A percentile compares a stretch with the other conserved stretches of the same genome.
These are phyloP conservation scores for Geodia barretti DNA, from an alignment of 37 sponge, comb jelly and placozoan genomes.

Conservation along the genomic window DNA sequence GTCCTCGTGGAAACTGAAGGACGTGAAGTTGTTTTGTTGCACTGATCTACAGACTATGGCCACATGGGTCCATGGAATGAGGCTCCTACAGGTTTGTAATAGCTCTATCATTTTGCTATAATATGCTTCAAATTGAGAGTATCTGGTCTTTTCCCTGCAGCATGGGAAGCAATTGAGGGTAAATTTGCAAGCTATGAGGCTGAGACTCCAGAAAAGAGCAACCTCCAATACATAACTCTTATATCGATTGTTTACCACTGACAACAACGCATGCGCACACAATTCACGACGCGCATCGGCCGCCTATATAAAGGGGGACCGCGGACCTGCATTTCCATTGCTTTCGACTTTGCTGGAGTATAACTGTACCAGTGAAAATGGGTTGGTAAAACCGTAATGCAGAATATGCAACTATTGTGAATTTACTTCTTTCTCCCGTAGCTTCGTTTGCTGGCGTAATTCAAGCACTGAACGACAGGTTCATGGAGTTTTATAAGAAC, in stretches of 20 bases:
- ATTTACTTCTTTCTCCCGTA: too few species aligned
- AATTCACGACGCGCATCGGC: too few species aligned
- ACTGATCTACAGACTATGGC: conserved; percentile 18
- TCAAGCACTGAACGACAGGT: background rate
- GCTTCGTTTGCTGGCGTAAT: conserved; percentile 3
- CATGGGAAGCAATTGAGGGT: conserved; percentile 65
- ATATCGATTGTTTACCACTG: too few species aligned
- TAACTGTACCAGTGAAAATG: too few species aligned
- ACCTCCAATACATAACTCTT: too few species aligned
- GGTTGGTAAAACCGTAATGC: too few species aligned
- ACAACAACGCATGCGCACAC: too few species aligned
- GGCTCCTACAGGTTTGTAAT: conserved; percentile 68
- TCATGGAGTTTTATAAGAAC: background rate
- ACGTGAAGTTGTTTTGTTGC: conserved; percentile 64
- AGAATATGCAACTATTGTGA: too few species aligned
- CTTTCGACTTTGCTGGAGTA: too few species aligned
- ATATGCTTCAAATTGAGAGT: background rate
- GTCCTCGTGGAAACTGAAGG: conserved; percentile 62
- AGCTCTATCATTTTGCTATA: background rate
- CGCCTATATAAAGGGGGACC: too few species aligned
- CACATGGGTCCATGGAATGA: conserved; percentile 56
- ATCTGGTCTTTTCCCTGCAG: conserved; percentile 15
- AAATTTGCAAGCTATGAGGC: conserved; percentile 53
- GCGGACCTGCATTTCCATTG: too few species aligned
- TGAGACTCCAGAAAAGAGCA: conserved; percentile 32